Conservation (phyloP, 92 coral and sea anemone species). For the Meandrina meandrites region DNA sequence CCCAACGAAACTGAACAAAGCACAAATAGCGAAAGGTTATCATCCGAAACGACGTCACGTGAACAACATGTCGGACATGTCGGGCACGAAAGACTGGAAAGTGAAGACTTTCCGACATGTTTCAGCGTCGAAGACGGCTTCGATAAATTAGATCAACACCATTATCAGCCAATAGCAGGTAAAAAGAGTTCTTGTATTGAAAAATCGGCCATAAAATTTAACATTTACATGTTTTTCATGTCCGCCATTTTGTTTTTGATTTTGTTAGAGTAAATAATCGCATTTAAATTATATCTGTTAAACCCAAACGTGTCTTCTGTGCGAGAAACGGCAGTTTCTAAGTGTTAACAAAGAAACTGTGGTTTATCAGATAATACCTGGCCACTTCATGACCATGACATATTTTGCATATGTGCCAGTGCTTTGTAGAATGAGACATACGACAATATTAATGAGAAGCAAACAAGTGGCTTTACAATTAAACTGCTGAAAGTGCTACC, state of each 20-base stretch:
- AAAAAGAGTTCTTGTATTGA: slow-evolving; percentile 9
- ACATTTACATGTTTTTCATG: slow-evolving; percentile 11
- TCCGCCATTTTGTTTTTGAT: slow-evolving; percentile 89
- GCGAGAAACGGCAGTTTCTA: not conserved
- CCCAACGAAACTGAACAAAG: slow-evolving; percentile 20
- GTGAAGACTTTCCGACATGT: slow-evolving; percentile 83
- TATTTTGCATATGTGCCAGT: not conserved
- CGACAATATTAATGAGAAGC: not conserved
- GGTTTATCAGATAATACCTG: not conserved
- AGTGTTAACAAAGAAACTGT: not conserved
- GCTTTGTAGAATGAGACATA: not conserved
- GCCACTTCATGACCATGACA: not conserved
- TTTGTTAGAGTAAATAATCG: not conserved
- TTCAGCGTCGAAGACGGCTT: slow-evolving; percentile 85
- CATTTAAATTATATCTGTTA: not conserved
- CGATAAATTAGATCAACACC: slow-evolving; percentile 65
- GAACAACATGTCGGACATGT: slow-evolving; percentile 83
- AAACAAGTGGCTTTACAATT: not conserved
- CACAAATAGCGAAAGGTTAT: slow-evolving; percentile 1
- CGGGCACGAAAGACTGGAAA: slow-evolving; percentile 56
- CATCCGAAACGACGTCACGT: slow-evolving; percentile 48
- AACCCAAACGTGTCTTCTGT: not conserved
- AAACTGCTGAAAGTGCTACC: not conserved
- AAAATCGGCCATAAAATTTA: not conserved
- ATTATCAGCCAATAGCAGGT: slow-evolving; percentile 97